Base-by-base conservation (phyloP, 2,888 invertebrate genomes). In the Chymomyza caudatula region DNA sequence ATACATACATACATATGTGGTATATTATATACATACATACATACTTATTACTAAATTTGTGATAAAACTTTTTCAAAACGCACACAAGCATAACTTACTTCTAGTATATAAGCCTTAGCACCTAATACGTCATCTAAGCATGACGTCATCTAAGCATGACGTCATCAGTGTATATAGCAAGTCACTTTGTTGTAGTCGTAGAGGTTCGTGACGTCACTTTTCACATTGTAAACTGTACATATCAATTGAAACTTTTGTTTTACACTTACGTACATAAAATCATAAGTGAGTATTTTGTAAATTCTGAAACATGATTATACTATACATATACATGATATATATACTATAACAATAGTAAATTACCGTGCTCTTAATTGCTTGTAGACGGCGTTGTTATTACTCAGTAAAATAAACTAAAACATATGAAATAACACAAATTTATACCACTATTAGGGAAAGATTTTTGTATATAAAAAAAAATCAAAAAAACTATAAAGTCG, bases 191-290 rank as follows among this genome's bases (percentile, higher is more conserved):
- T 37, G 29, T 37, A 37, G 29, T 37, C 8, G 29, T 37, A 37
- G 29, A 37, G 29, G 11, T 37, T 11, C 2, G 29, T 37, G 29
- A 51, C 17, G 51, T 11, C 20, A 19, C 15, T 17, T 17, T 5
- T 11, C 2, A 13, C 57, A 65, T 71, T 68, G 69, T 73, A 68
- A 65, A 76, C 72, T 80, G 79, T 80, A 80, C 85, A 80, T 80
- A 80, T 80, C 74, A 78, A 58, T 37, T 11, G 29, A 37, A 8
- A 37, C 11, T 37, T 37, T 37, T 37, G 29, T 37, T 37, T 37
- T 37, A 37, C 11, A 11, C 29, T 37, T 37, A 37, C 29, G 11
- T 37, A 37, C 2, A 25, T 5, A 5, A 4, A 25, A 25, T 25
- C 5, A 5, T 25, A 5, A 3, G 29, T 37, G 11, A 37, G 29